Base-by-base conservation (phyloP, 2,113 vertebrate species). In the Eonycteris spelaea region DNA sequence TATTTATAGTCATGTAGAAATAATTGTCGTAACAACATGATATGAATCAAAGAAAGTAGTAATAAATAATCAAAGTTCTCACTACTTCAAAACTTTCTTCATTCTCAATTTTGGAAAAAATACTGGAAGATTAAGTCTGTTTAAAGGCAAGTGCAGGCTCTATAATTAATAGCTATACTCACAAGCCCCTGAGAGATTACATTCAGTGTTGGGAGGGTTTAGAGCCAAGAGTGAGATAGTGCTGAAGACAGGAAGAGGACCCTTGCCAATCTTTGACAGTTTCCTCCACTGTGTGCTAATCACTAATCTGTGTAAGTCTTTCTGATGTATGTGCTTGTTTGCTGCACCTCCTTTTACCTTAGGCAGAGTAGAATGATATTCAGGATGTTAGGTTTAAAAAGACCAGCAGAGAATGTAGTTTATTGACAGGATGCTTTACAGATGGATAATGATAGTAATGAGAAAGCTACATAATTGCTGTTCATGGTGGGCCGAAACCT, bases 401-500 rank as follows among this genome's bases (percentile, higher is more conserved):
- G 75, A 94, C 24, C 33, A 63, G 22, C 38, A 78, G 68, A 48
- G 53, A 91, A 65, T 75, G n/a, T 4, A 30, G 43, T 63, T 95
- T 61, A 74, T 82, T 94, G 87, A 88, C 43, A 63, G 43, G 87
- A 61, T 1, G 45, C 43, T 92, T 95, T 90, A 84, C 63, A 92
- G 93, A 97, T 30, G 51, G 87, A 59, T 84, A 73, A 70, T 1
- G 21, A 59, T 35, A 92, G 57, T 59, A 70, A 85, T 40, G 74
- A 94, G 63, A 80, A 86, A 51, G 85, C 43, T 40, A 16, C 45
- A 45, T 96, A 79, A 96, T 28, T n/a, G 40, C 33, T 92, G 53
- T 78, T 78, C 11, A 22, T 48, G 14, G 35, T 75, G 75, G 45
- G 91, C 93, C 96, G 96, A 96, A 94, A 80, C 30, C 65, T 92